Evolutionary conservation across 2,888 invertebrate genomes (phyloP).

Genomic region (Drosophila aldrichi): DNA sequence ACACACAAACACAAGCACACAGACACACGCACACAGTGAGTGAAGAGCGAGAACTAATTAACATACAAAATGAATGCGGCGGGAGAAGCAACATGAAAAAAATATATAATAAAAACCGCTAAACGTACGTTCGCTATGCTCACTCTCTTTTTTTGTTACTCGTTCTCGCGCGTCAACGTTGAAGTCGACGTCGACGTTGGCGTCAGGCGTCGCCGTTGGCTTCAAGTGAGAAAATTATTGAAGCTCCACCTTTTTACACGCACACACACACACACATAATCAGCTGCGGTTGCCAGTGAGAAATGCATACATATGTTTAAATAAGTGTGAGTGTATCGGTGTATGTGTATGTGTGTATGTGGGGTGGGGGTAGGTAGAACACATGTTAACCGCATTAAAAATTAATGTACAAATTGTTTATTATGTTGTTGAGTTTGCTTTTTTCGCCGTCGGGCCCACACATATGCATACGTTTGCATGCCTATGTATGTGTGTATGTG

Average conservation of each 20-base stretch:
- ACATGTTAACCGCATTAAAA: slow-evolving; percentile 81
- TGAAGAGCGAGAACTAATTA: slow-evolving; percentile 71
- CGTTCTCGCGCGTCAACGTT: slow-evolving; percentile 38
- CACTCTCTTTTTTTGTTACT: slow-evolving; percentile 29
- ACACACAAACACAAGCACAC: slow-evolving; percentile 23
- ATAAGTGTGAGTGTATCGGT: slow-evolving; percentile 3
- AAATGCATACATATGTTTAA: slow-evolving; percentile 31
- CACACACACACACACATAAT: slow-evolving; percentile 19
- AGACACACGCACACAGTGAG: slow-evolving; percentile 15
- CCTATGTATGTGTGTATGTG: slow-evolving; percentile 1
- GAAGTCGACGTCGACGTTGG: slow-evolving; percentile 19
- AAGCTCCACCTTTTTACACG: slow-evolving; percentile 78
- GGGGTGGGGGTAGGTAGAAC: slow-evolving; percentile 37
- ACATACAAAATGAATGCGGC: slow-evolving; percentile 67
- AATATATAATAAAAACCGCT: slow-evolving; percentile 35
- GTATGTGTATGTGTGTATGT: slow-evolving; percentile 26
- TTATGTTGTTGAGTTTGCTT: slow-evolving; percentile 69
- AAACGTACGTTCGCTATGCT: slow-evolving; percentile 45
- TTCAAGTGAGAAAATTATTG: slow-evolving; percentile 74
- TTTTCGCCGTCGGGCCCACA: slow-evolving; percentile 56
- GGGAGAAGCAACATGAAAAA: slow-evolving; percentile 39
- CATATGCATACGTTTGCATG: slow-evolving; percentile 27
- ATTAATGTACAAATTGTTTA: slow-evolving; percentile 81
- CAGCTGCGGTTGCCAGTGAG: slow-evolving; percentile 48
- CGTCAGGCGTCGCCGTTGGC: slow-evolving; percentile 37